Percentiles rank a stretch among this genome's conserved stretches.
Conservation (phyloP, 2,797 vertebrate genomes). For the Gadopsis bispinosus region DNA sequence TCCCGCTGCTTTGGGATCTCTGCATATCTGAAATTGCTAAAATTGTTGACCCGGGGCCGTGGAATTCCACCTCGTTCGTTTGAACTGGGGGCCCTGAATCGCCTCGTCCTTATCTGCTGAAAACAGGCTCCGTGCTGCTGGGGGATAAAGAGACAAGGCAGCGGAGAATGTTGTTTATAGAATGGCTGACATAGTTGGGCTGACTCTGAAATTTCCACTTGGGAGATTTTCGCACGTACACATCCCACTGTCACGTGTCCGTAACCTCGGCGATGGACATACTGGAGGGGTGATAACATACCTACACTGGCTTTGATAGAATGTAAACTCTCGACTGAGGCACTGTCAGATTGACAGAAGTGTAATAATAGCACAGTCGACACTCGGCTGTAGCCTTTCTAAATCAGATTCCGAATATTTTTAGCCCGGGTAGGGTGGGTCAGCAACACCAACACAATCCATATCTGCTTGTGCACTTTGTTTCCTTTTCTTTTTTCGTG, state of each 20-base stretch:
- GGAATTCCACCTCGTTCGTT: conserved; percentile 74
- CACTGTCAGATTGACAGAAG: neutral
- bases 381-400: neutral
- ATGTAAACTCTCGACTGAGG: conserved; percentile 6
- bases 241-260: conserved; percentile 14
- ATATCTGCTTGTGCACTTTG: too few species aligned
- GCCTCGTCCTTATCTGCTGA: conserved; percentile 65
- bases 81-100: conserved; percentile 56
- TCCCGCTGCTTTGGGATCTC: conserved; percentile 76
- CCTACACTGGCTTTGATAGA: neutral
- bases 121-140: conserved; percentile 63
- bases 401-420: conserved; percentile 4
- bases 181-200: conserved; percentile 53
- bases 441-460: neutral
- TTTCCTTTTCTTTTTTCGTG: neutral
- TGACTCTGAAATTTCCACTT: conserved; percentile 73
- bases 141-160: conserved; percentile 68
- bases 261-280: neutral
- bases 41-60: conserved; percentile 79
- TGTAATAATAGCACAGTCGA: conserved; percentile 9
- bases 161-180: conserved; percentile 79
- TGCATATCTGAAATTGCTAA: conserved; percentile 85
- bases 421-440: neutral
- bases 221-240: conserved; percentile 36
- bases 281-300: conserved; percentile 11